phyloP scores from a whole-genome alignment of 2,888 invertebrate species.

The Abscondita cerata region DNA sequence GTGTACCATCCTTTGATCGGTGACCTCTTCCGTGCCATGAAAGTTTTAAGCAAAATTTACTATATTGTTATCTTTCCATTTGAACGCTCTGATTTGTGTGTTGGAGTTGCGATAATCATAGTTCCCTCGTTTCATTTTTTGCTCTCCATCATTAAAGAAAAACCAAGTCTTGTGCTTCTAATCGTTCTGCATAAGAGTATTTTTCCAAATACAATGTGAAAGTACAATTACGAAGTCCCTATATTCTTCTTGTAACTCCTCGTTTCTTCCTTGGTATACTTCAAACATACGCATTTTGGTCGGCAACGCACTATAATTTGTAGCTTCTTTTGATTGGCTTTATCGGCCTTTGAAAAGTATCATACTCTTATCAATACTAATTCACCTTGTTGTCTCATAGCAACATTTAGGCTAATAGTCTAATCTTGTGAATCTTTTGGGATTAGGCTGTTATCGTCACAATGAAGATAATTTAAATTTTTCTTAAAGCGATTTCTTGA shows the following conservation, averaged over 20 bases:
- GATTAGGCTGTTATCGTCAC: slow-evolving; percentile 6
- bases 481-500: slow-evolving; percentile 15
- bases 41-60: slow-evolving; percentile 47
- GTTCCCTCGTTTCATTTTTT: slow-evolving; percentile 38
- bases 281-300: no score
- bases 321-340: slow-evolving; percentile 5
- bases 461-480: slow-evolving; percentile 24
- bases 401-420: no score
- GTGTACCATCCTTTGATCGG: background rate
- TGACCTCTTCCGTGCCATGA: slow-evolving; percentile 9
- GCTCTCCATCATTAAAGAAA: background rate
- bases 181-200: slow-evolving; percentile 41
- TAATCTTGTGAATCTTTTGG: no score
- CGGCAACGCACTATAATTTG: no score
- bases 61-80: slow-evolving; percentile 49
- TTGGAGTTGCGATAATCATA: slow-evolving; percentile 24
- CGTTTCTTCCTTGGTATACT: slow-evolving; percentile 10
- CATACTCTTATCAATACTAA: no score
- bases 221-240: no score
- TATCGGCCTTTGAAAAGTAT: slow-evolving; percentile 11
- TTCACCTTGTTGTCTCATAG: no score
- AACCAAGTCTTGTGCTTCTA: slow-evolving; percentile 2
- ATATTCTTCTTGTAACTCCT: no score
- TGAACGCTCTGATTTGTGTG: slow-evolving; percentile 9
- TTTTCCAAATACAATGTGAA: slow-evolving; percentile 21